Evolutionary conservation across 2,113 vertebrate species (phyloP).

Genomic region (Crocuta crocuta): DNA sequence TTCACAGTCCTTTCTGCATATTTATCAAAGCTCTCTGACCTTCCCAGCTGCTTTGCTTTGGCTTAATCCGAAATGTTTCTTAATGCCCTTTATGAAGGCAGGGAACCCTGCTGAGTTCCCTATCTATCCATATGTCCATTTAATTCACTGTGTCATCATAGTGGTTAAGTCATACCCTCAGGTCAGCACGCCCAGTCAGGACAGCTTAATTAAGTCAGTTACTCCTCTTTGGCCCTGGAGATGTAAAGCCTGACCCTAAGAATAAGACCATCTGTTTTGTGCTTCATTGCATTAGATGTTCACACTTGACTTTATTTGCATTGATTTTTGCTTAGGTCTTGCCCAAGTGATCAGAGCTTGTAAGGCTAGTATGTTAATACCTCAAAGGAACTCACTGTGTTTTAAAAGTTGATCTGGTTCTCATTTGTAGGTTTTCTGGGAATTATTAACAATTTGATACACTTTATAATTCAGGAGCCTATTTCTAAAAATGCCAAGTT

Average conservation of each 20-base stretch:
- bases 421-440: background rate
- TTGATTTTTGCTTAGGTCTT: constrained; percentile 41
- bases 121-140: background rate
- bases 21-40: constrained; percentile 27
- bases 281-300: background rate
- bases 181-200: constrained; percentile 27
- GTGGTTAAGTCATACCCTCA: constrained; percentile 49
- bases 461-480: background rate
- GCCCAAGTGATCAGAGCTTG: background rate
- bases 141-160: constrained; percentile 18
- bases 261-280: constrained; percentile 54
- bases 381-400: background rate
- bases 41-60: constrained; percentile 61
- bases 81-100: background rate
- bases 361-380: background rate
- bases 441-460: constrained; percentile 31
- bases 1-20: constrained; percentile 24
- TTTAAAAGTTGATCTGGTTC: constrained; percentile 7
- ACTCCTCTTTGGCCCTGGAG: constrained; percentile 4
- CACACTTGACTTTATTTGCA: background rate
- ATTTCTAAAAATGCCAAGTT: constrained; percentile 36
- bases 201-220: constrained; percentile 59
- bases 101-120: background rate
- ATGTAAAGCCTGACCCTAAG: background rate
- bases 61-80: constrained; percentile 13